Percentiles rank a stretch among this genome's conserved stretches.
These are phyloP conservation scores for Microcebus lehilahytsara DNA, from an alignment of 2,113 vertebrate species.

Conservation along the genomic window DNA sequence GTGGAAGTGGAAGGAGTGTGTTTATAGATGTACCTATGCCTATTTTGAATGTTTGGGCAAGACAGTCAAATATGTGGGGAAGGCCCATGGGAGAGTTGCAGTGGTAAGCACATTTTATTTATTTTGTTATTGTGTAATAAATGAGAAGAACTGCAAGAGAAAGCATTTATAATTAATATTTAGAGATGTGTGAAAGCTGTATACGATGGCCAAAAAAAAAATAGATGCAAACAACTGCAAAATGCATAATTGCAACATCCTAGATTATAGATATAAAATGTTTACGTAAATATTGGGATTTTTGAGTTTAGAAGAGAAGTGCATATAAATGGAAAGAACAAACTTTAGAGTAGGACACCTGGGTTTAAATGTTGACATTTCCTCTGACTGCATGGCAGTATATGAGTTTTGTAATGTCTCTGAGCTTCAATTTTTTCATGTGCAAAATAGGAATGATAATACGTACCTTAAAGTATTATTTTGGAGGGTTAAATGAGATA, in stretches of 20 bases:
- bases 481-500: neutral
- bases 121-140: slow-evolving; percentile 17
- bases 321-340: neutral
- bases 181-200: neutral
- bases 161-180: slow-evolving; percentile 3
- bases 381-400: neutral
- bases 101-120: slow-evolving; percentile 38
- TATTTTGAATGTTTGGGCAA: neutral
- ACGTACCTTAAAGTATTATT: neutral
- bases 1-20: neutral
- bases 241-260: neutral
- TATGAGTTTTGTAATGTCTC: neutral
- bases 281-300: neutral
- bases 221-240: neutral
- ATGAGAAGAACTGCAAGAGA: slow-evolving; percentile 5
- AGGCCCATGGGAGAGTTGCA: neutral
- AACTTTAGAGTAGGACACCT: neutral
- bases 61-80: neutral
- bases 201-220: neutral
- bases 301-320: neutral
- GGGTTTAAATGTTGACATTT: neutral
- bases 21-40: neutral
- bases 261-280: neutral
- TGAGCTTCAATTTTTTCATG: neutral
- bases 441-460: neutral